Conservation (phyloP, 2,113 vertebrate genomes). For the Cryptomyrus ogoouensis region DNA sequence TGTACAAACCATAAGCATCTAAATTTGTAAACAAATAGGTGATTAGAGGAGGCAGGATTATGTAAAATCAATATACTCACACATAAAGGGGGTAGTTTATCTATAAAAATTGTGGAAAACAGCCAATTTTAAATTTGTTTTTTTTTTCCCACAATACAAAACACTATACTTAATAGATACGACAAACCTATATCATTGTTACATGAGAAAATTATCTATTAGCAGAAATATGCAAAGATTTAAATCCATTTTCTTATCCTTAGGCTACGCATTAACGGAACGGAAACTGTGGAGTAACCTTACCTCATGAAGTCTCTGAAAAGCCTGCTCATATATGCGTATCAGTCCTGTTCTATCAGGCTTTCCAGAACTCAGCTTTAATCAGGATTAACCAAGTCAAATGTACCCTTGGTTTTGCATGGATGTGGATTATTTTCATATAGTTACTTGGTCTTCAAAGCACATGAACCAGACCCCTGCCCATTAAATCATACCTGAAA, state of each 20-base stretch:
- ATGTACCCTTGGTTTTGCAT: background rate
- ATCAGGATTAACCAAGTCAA: background rate
- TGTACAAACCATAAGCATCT: background rate
- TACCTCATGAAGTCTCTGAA: background rate
- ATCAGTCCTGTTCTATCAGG: background rate
- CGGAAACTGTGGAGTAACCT: background rate
- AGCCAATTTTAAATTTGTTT: background rate
- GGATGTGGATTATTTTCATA: background rate
- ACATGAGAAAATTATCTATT: background rate
- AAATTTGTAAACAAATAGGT: background rate
- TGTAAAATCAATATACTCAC: background rate
- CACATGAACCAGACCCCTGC: background rate
- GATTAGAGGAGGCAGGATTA: background rate
- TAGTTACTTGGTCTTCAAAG: background rate
- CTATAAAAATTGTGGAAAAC: background rate
- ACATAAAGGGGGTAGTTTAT: background rate
- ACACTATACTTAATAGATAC: background rate
- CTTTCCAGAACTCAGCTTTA: background rate
- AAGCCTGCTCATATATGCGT: background rate
- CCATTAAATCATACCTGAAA: background rate
- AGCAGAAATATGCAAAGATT: background rate
- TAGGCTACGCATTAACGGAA: background rate
- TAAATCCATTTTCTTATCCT: background rate
- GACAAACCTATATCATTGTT: background rate
- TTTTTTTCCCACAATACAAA: background rate